A percentile compares a stretch with the other conserved stretches of the same genome.
Evolutionary conservation across 35 echinoderm and acorn worm species (phyloP).

Genomic region (Apostichopus californicus): DNA sequence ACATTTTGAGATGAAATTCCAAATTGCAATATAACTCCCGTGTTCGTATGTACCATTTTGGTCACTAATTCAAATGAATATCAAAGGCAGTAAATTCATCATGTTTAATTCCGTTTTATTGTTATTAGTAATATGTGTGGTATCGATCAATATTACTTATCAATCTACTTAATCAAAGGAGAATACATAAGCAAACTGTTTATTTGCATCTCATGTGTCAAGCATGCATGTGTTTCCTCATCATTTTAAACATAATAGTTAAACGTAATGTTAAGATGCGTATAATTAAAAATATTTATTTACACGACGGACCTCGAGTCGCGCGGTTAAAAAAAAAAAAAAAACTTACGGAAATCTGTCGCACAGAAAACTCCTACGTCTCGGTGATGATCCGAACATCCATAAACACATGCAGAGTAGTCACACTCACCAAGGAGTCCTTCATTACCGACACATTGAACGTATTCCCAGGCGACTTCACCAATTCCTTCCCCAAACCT

Average conservation of each 20-base stretch:
- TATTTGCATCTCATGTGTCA: no score
- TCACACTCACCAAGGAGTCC: neutral
- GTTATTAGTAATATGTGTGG: no score
- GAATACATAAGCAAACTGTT: no score
- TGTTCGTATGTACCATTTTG: no score
- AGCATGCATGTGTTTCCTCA: no score
- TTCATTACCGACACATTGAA: neutral
- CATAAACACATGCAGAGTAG: neutral
- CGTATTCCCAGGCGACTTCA: neutral
- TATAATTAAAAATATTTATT: neutral
- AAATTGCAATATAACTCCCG: no score
- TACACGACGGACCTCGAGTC: neutral
- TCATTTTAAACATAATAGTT: neutral
- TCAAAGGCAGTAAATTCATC: no score
- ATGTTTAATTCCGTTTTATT: no score
- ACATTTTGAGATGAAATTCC: no score
- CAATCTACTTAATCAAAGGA: no score
- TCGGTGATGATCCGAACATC: neutral
- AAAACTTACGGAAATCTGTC: slow-evolving; percentile 10
- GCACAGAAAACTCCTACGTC: neutral
- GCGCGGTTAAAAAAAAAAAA: neutral
- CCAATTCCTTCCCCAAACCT: neutral
- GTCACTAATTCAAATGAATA: no score
- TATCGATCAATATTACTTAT: no score
- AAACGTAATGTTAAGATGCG: neutral